These are phyloP conservation scores for Pristionchus mayeri DNA, from an alignment of 2,888 invertebrate genomes.

Conservation along the genomic window DNA sequence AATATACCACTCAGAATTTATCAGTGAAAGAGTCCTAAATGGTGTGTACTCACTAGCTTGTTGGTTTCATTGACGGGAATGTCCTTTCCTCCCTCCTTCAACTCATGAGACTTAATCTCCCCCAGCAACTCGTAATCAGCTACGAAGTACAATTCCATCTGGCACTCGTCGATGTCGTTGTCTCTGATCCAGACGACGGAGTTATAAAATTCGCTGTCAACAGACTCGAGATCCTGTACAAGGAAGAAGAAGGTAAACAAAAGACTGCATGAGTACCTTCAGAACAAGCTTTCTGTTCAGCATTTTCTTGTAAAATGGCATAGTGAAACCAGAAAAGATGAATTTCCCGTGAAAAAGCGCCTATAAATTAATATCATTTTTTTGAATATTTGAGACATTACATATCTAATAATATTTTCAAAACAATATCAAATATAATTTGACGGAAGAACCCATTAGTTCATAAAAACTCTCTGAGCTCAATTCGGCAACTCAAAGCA, in stretches of 20 bases:
- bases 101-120: conserved; percentile 87
- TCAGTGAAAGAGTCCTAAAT: no score
- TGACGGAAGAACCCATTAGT: background rate
- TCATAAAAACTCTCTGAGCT: background rate
- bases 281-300: conserved; percentile 95
- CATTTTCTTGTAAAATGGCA: conserved; percentile 99
- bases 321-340: conserved; percentile 98
- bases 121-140: conserved; percentile 98
- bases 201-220: conserved; percentile 98
- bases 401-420: background rate
- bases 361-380: conserved; percentile 76
- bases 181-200: conserved; percentile 88
- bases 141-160: conserved; percentile 94
- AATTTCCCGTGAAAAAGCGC: conserved; percentile 98
- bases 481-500: conserved; percentile 36
- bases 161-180: conserved; percentile 87
- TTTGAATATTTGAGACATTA: no score
- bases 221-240: conserved; percentile 90
- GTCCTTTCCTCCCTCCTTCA: conserved; percentile 92
- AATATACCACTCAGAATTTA: no score
- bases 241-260: background rate
- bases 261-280: conserved; percentile 79
- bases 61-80: conserved; percentile 91
- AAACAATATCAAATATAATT: background rate
- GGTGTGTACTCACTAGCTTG: conserved; percentile 82